phyloP scores from a whole-genome alignment of 1,140 invertebrate species.

The Hermatobates lingyangjiaoensis region DNA sequence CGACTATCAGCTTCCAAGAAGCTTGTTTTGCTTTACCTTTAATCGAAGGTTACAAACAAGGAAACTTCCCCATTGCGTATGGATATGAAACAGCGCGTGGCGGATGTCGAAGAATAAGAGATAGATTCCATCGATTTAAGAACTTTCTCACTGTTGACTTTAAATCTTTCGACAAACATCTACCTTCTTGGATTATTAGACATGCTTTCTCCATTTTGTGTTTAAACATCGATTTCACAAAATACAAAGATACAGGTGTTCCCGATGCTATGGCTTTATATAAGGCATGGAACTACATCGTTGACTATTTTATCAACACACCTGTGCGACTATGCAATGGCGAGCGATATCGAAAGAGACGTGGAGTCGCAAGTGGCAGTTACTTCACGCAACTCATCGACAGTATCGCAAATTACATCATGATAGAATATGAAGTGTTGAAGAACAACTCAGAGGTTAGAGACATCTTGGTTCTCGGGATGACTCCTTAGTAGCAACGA shows the following conservation, averaged over 20 bases:
- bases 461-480: too few relatives aligned
- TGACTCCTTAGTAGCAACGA: too few relatives aligned
- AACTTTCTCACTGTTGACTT: constrained; percentile 1
- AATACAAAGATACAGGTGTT: constrained; percentile 5
- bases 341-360: background rate
- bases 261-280: background rate
- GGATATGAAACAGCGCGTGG: constrained; percentile 8
- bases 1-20: constrained; percentile 8
- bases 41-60: constrained; percentile 1
- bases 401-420: constrained; percentile 1
- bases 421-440: background rate
- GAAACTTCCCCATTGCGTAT: constrained; percentile 7
- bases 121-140: background rate
- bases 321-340: constrained; percentile 2
- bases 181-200: constrained; percentile 5
- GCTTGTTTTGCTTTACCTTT: constrained; percentile 7
- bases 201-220: constrained; percentile 3
- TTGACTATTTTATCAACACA: constrained; percentile 7
- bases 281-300: background rate
- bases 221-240: constrained; percentile 6
- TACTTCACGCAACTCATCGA: constrained; percentile 9
- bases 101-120: background rate
- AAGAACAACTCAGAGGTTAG: too few relatives aligned
- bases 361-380: constrained; percentile 4
- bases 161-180: constrained; percentile 8